Percentiles rank a stretch among this genome's conserved stretches.
These are phyloP conservation scores for Blastobasis adustella DNA, from an alignment of 2,888 invertebrate genomes.

Conservation along the genomic window DNA sequence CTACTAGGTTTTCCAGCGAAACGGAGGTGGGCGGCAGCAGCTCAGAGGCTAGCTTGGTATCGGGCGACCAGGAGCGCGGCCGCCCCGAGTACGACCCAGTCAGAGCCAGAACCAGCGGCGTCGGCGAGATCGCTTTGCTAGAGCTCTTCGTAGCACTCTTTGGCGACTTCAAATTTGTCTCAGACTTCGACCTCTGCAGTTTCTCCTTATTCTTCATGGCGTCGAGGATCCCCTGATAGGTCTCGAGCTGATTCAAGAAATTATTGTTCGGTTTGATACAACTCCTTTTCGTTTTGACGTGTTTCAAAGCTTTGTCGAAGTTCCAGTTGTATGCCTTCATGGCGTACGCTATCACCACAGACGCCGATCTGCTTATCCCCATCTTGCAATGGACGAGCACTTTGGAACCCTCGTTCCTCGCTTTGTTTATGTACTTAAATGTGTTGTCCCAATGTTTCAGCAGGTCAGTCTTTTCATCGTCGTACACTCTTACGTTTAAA, in stretches of 20 bases:
- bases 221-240: constrained; percentile 95
- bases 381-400: constrained; percentile 99
- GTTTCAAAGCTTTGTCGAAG: constrained; percentile 89
- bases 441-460: constrained; percentile 98
- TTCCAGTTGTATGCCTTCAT: constrained; percentile 99
- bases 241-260: constrained; percentile 95
- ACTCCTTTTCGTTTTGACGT: constrained; percentile 92
- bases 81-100: constrained; percentile 60
- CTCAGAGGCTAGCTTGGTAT: constrained; percentile 76
- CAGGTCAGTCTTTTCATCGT: constrained; percentile 97
- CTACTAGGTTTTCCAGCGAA: constrained; percentile 80
- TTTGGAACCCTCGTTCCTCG: constrained; percentile 91
- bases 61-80: constrained; percentile 85
- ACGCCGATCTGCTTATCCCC: constrained; percentile 98
- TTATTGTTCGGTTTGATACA: constrained; percentile 98
- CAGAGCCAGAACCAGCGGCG: constrained; percentile 76
- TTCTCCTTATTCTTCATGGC: constrained; percentile 97
- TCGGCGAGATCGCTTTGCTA: constrained; percentile 76
- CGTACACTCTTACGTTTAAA: constrained; percentile 96
- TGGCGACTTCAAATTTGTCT: constrained; percentile 88
- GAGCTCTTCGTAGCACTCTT: constrained; percentile 72
- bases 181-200: constrained; percentile 93
- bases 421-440: constrained; percentile 95
- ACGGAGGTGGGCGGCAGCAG: constrained; percentile 78
- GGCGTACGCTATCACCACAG: constrained; percentile 97